These are phyloP conservation scores for Megaceryle maxima DNA, from an alignment of 2,113 vertebrate species.

Conservation along the genomic window DNA sequence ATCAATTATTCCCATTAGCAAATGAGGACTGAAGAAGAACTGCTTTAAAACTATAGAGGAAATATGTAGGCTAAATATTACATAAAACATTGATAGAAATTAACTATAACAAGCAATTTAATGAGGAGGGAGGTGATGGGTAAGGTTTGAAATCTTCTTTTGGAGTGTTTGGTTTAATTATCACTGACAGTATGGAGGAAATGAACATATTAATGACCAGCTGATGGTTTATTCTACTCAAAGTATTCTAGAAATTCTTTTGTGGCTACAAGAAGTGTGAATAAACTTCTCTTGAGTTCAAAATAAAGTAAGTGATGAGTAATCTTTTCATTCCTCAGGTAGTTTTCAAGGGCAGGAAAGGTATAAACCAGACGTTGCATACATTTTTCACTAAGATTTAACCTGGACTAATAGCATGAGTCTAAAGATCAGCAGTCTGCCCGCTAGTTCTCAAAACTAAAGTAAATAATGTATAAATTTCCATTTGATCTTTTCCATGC, in stretches of 20 bases:
- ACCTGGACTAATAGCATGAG: neutral
- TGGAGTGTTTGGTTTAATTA: neutral
- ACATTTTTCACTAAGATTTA: constrained; percentile 7
- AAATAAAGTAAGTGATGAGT: neutral
- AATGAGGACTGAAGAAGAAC: neutral
- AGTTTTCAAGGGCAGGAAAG: neutral
- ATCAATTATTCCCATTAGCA: constrained; percentile 39
- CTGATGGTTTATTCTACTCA: neutral
- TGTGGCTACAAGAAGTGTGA: neutral
- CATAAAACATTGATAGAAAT: neutral
- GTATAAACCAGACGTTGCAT: neutral
- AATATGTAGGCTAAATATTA: neutral
- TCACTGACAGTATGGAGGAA: neutral
- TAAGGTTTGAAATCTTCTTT: neutral
- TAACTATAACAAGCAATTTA: constrained; percentile 2
- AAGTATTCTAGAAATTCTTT: neutral
- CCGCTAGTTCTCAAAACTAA: neutral
- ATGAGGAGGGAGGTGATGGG: neutral
- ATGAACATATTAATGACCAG: neutral
- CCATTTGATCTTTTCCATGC: constrained; percentile 10
- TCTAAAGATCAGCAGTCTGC: neutral
- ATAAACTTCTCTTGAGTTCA: neutral
- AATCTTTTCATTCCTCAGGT: neutral
- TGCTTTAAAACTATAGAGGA: neutral
- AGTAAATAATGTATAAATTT: constrained; percentile 22